Base-by-base conservation (phyloP, 2,113 vertebrate genomes). In the Chelonoidis abingdonii region DNA sequence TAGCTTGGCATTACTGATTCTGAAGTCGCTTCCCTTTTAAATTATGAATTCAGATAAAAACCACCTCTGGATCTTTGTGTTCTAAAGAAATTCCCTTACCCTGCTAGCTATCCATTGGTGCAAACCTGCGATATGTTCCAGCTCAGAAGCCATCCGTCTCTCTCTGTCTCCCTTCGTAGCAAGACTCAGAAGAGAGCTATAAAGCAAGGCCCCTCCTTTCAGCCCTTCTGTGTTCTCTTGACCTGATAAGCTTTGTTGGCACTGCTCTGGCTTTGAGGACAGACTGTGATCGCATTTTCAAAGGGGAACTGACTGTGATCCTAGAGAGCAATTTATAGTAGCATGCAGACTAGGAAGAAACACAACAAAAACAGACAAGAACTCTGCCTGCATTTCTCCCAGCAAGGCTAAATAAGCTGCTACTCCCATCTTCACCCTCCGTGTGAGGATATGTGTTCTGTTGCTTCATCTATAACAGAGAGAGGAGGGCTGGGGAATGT, bases 251-350 rank as follows among this genome's bases (percentile, higher is more conserved):
- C 65, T 38, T 38, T 38, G 65, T 19, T n/a, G 35, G 0, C 0
- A 6, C 44, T 47, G 2, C 17, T n/a, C 11, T 83, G 24, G 50
- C 56, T 54, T 35, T 10, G 35, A 24, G 38, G 16, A 17, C 21
- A 31, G 47, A 27, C 57, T 35, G 31, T 11, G 84, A 17, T 3
- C 3, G 19, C 0, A 0, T 53, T 31, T 75, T 8, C 57, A 14
- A 0, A 1, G 72, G 52, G 79, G 27, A 27, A 41, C 72, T 56
- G 52, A 5, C 29, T 2, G 72, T 41, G 38, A 75, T 38, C 72
- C 41, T 44, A 44, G 72, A 22, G 38, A 41, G 11, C 10, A 14
- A 76, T 25, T 44, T 44, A 12, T 25, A 24, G 19, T 44, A 24
- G 41, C 11, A 41, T 44, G 24, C n/a, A 25, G 41, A 76, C 38